Conservation (phyloP, 2,113 vertebrate genomes). For the Erythrocercus mccallii region DNA sequence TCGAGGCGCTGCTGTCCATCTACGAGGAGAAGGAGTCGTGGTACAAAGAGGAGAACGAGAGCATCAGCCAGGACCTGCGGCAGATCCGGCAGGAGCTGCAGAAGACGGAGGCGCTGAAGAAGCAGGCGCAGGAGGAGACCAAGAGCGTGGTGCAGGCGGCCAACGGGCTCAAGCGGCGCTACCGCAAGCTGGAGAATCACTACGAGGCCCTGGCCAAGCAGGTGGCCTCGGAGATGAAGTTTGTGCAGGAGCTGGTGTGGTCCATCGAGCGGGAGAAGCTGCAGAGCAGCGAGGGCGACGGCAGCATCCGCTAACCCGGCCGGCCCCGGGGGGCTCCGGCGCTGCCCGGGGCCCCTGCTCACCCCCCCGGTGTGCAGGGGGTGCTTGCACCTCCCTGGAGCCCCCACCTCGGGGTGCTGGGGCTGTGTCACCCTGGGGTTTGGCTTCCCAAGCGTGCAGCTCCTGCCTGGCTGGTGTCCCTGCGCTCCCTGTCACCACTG, state of each 20-base stretch:
- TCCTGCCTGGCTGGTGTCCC: background rate
- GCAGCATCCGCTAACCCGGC: conserved; percentile 67
- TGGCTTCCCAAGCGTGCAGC: background rate
- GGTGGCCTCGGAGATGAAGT: conserved; percentile 89
- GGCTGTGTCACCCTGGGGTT: background rate
- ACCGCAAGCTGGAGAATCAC: conserved; percentile 89
- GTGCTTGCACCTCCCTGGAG: background rate
- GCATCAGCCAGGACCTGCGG: conserved; percentile 84
- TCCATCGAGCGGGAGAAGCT: conserved; percentile 81
- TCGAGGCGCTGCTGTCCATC: conserved; percentile 88
- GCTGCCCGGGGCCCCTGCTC: background rate
- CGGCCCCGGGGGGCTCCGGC: background rate
- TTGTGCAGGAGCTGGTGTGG: conserved; percentile 91
- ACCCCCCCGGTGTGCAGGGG: fast-evolving
- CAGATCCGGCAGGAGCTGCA: conserved; percentile 89
- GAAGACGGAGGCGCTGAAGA: conserved; percentile 81
- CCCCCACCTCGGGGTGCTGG: fast-evolving
- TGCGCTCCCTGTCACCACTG: fast-evolving
- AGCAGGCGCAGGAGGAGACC: conserved; percentile 89
- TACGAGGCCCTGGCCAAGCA: conserved; percentile 89
- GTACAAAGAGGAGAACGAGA: conserved; percentile 93
- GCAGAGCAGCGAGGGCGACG: conserved; percentile 55
- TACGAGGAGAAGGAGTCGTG: conserved; percentile 95
- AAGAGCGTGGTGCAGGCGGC: conserved; percentile 78
- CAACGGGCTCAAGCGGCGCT: conserved; percentile 86